These are phyloP conservation scores for Bombus vancouverensis DNA, from an alignment of 1,140 invertebrate genomes.

Conservation along the genomic window DNA sequence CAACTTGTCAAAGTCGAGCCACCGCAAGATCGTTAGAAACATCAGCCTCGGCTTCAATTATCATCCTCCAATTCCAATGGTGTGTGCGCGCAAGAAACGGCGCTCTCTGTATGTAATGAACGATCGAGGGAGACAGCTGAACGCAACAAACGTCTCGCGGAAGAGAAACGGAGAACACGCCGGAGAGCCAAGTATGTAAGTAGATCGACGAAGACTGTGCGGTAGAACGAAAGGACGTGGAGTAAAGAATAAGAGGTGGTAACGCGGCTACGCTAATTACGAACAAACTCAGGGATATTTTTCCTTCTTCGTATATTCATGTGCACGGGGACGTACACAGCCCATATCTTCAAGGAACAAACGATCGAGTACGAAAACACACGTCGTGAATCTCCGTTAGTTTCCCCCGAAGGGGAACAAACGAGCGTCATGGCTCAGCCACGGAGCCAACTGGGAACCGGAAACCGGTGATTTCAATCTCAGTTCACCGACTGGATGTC, in stretches of 20 bases:
- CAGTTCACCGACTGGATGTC: constrained; percentile 13
- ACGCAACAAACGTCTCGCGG: background rate
- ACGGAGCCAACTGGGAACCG: constrained; percentile 69
- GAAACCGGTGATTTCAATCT: constrained; percentile 74
- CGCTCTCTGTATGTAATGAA: constrained; percentile 19
- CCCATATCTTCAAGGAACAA: constrained; percentile 25
- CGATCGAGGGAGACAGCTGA: background rate
- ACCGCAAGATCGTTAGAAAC: constrained; percentile 41
- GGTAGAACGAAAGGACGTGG: background rate
- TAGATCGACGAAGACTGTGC: too few species aligned
- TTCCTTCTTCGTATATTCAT: constrained; percentile 7
- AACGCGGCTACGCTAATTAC: constrained; percentile 54
- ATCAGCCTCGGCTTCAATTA: constrained; percentile 41
- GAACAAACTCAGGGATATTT: constrained; percentile 50
- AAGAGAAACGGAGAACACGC: background rate
- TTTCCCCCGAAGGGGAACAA: constrained; percentile 68
- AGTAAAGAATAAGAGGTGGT: constrained; percentile 30
- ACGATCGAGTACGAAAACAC: constrained; percentile 56
- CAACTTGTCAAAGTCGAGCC: constrained; percentile 47
- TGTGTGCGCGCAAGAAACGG: constrained; percentile 11
- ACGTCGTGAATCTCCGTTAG: constrained; percentile 56
- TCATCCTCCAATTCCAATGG: constrained; percentile 43
- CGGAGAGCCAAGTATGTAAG: background rate
- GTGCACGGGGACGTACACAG: background rate
- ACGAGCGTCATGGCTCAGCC: constrained; percentile 71